Base-by-base conservation (phyloP, 2,797 vertebrate genomes). In the Anguilla anguilla region DNA sequence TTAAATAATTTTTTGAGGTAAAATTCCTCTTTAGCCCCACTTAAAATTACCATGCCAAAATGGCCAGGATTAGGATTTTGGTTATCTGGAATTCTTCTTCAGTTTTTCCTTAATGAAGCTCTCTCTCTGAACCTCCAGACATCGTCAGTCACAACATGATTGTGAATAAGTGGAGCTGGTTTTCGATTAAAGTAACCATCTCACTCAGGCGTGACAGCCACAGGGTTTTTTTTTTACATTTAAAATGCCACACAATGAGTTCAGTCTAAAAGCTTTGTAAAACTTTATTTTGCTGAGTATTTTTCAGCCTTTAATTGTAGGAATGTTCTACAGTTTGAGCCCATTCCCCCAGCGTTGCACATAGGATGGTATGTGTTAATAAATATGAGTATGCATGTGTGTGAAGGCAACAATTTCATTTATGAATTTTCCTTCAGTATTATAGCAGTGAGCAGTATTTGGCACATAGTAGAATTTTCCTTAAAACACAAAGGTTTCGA, bases 151-250 rank as follows among this genome's bases (percentile, higher is more conserved):
- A 74, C 85, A 89, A 90, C 89, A 74, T 81, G 87, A 90, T 83
- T 87, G 85, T 35, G 77, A 89, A 87, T 86, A 89, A 83, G 87
- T 59, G 87, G 87, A 85, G 87, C 87, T 91, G 89, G 90, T 88
- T 22, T 43, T 22, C 25, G 88, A 91, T 91, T 79, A 92, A 92
- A 91, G 91, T 86, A 53, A 85, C 51, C 7, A 6, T 84, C 85
- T 55, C 85, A 86, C 88, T 87, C 89, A 90, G 91, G 90, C 88
- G 57, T 91, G 88, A 90, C 87, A 88, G 85, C 87, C 88, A 81
- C 55, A 83, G 35, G 85, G 43, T 46, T 46, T 46, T 46, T 39
- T 49, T 83, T 90, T 85, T 87, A 90, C 39, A 85, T 64, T 77
- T 39, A 86, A 59, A 89, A 82, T 46, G 69, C 79, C 79, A 82